phyloP scores from a whole-genome alignment of 2,113 vertebrate species.

The Tupaia tana region DNA sequence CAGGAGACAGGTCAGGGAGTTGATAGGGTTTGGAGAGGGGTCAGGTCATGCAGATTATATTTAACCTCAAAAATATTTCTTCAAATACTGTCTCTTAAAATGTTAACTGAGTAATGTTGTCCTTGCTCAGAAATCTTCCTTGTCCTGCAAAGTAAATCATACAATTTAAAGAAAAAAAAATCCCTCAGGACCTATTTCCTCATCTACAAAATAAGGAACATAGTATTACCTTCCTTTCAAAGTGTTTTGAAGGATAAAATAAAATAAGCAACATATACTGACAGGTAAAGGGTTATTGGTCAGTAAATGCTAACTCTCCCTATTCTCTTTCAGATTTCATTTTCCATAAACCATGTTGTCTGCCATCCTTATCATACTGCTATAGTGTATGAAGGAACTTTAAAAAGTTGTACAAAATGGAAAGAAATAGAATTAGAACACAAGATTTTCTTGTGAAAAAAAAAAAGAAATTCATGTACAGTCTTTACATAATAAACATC shows the following conservation, averaged over 20 bases:
- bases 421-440: no score
- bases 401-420: no score
- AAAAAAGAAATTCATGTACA: no score
- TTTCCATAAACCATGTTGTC: neutral
- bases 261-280: neutral
- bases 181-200: neutral
- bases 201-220: neutral
- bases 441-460: no score
- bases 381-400: no score
- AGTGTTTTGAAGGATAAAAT: neutral
- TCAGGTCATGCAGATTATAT: neutral
- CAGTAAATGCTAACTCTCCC: neutral
- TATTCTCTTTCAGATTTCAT: neutral
- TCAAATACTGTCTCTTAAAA: neutral
- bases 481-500: no score
- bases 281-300: neutral
- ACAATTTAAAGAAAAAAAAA: neutral
- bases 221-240: neutral
- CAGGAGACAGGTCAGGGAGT: neutral
- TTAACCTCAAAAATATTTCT: neutral
- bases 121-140: neutral
- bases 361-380: neutral
- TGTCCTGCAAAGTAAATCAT: neutral
- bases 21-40: fast-evolving
- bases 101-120: neutral